These are phyloP conservation scores for Clarias fuscus DNA, from an alignment of 2,797 vertebrate species.

Conservation along the genomic window DNA sequence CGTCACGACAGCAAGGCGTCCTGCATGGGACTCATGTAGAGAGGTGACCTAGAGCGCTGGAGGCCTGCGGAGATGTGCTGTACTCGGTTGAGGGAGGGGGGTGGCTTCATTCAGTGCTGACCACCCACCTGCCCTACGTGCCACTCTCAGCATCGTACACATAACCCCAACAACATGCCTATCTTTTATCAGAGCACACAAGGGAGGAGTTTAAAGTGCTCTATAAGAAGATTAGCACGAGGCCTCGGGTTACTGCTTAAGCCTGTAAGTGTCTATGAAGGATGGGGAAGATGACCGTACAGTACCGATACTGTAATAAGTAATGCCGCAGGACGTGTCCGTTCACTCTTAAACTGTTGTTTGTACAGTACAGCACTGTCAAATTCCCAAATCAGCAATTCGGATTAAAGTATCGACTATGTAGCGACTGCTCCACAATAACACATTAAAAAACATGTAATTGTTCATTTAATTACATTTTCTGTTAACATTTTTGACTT, in stretches of 20 bases:
- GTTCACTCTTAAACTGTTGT: background rate
- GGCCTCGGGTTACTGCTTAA: background rate
- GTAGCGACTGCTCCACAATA: background rate
- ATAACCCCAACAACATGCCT: conserved; percentile 32
- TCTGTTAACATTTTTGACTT: background rate
- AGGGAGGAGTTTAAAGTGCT: conserved; percentile 39
- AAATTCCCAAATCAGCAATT: background rate
- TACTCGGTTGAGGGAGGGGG: conserved; percentile 49
- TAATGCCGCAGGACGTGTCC: background rate
- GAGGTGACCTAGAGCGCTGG: conserved; percentile 48
- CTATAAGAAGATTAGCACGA: conserved; percentile 9
- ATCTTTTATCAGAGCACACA: conserved; percentile 5
- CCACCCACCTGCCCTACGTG: conserved; percentile 39
- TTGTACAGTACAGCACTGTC: background rate
- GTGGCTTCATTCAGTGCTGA: conserved; percentile 25
- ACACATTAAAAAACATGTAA: background rate
- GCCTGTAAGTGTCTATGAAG: background rate
- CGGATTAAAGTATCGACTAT: background rate
- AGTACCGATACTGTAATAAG: background rate
- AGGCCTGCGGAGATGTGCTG: conserved; percentile 44
- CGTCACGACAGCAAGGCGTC: conserved; percentile 15
- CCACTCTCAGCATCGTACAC: conserved; percentile 21
- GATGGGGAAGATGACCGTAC: background rate
- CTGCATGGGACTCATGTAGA: conserved; percentile 44
- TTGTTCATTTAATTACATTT: background rate